phyloP scores from a whole-genome alignment of 2,797 vertebrate genomes.

The Aotus griseimembra region DNA sequence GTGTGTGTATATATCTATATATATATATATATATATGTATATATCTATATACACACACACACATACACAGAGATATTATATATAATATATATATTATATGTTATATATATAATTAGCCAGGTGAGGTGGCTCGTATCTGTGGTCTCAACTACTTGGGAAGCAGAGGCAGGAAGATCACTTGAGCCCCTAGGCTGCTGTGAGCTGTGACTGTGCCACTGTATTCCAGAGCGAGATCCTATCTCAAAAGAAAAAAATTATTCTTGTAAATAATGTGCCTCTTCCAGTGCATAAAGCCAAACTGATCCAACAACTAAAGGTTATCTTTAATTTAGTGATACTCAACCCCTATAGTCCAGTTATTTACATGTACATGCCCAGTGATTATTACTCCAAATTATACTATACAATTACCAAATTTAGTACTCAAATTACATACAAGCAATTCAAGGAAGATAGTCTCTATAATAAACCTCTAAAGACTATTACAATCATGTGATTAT shows the following conservation, averaged over 20 bases:
- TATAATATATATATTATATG: not conserved
- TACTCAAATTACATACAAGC: not conserved
- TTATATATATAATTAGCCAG: not conserved
- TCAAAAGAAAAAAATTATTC: not conserved
- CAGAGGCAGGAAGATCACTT: not conserved
- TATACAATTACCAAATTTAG: slow-evolving; percentile 9
- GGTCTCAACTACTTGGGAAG: not conserved
- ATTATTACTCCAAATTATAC: slow-evolving; percentile 6
- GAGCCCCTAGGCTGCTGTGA: not conserved
- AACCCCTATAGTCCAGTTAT: not conserved
- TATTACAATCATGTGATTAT: not conserved
- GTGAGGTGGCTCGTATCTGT: not conserved
- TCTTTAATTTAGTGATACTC: not conserved
- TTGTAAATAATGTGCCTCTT: slow-evolving; percentile 32
- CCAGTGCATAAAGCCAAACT: not conserved
- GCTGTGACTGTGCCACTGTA: not conserved
- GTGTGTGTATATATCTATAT: fast-evolving
- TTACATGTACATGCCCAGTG: not conserved
- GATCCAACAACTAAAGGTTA: not conserved
- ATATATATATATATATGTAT: too few relatives aligned
- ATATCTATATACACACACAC: fast-evolving
- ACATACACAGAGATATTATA: not conserved
- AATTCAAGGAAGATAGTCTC: slow-evolving; percentile 19
- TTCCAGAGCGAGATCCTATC: not conserved
- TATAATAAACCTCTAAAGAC: slow-evolving; percentile 31